Conservation (phyloP, 2,113 vertebrate genomes). For the Dicerorhinus sumatrensis region DNA sequence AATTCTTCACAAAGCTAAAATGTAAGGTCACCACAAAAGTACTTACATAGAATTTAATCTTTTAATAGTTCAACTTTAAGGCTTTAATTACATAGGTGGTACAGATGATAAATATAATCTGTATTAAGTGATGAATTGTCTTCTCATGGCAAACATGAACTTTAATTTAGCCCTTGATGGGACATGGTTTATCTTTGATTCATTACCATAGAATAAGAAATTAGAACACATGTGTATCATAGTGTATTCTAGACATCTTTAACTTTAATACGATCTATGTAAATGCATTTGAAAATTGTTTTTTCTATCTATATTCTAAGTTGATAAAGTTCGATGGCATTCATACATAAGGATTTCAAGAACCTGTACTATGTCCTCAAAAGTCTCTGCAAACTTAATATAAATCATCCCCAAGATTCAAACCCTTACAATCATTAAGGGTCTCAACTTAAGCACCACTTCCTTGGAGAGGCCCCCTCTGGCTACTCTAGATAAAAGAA, state of each 20-base stretch:
- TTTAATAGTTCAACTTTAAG: neutral
- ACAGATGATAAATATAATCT: neutral
- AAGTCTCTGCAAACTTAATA: neutral
- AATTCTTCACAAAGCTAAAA: slow-evolving; percentile 19
- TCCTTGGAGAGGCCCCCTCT: neutral
- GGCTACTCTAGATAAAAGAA: neutral
- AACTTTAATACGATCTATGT: neutral
- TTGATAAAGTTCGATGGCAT: neutral
- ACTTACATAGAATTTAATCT: neutral
- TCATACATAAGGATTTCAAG: neutral
- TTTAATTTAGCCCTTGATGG: slow-evolving; percentile 16
- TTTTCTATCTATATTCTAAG: neutral
- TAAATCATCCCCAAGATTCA: neutral
- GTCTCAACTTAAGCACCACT: neutral
- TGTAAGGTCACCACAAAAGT: neutral
- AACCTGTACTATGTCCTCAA: neutral
- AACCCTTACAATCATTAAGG: neutral
- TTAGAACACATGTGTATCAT: neutral
- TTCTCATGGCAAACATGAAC: neutral
- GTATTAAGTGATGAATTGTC: slow-evolving; percentile 7
- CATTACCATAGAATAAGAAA: neutral
- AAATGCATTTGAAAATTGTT: neutral
- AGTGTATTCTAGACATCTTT: neutral
- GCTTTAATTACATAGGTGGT: neutral
- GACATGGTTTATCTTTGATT: slow-evolving; percentile 3